phyloP scores from a whole-genome alignment of 2,797 vertebrate species.

The Myotis pilosus region DNA sequence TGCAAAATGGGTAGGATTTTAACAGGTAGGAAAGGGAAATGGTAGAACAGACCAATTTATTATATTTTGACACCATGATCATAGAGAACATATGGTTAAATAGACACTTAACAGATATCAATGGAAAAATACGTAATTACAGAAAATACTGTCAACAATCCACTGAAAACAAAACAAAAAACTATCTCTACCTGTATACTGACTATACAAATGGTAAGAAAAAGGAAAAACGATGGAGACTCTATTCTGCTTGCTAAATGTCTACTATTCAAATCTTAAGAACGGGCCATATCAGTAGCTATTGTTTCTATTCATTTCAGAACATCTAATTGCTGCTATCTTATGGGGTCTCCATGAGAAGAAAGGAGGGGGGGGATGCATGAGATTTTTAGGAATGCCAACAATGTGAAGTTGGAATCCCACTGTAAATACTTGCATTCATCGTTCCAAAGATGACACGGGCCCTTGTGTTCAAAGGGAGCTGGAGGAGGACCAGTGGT shows the following conservation, averaged over 20 bases:
- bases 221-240: neutral
- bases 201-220: neutral
- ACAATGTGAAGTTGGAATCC: constrained; percentile 36
- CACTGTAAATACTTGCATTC: neutral
- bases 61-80: constrained; percentile 28
- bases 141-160: constrained; percentile 6
- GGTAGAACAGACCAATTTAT: neutral
- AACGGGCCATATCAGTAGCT: constrained; percentile 25
- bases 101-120: neutral
- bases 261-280: constrained; percentile 43
- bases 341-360: constrained; percentile 41
- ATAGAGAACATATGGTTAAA: neutral
- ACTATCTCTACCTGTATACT: neutral
- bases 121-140: neutral
- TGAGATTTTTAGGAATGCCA: constrained; percentile 34
- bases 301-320: constrained; percentile 58
- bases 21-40: neutral
- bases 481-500: constrained; percentile 39
- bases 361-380: neutral
- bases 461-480: constrained; percentile 29
- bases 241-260: constrained; percentile 33
- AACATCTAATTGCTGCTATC: constrained; percentile 52
- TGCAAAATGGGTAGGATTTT: neutral
- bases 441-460: constrained; percentile 58
- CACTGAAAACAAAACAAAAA: constrained; percentile 20